Conservation (phyloP, 2,888 invertebrate genomes). For the Mimachlamys varia region DNA sequence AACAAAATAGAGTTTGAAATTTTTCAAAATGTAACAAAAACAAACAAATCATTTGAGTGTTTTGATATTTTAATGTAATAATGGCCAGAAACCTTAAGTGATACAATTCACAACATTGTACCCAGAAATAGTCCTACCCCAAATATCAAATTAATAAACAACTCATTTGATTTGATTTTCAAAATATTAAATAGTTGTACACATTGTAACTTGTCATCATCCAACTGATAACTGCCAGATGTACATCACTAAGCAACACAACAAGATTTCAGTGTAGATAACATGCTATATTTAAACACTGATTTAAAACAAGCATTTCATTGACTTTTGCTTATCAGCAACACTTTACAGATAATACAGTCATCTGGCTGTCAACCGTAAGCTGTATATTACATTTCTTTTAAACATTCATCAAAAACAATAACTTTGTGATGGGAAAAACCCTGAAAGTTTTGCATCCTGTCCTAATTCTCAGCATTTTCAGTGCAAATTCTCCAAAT, state of each 20-base stretch:
- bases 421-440: neutral
- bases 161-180: neutral
- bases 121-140: neutral
- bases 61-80: slow-evolving; percentile 28
- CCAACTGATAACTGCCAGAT: slow-evolving; percentile 2
- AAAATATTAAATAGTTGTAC: slow-evolving; percentile 24
- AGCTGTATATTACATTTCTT: neutral
- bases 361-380: neutral
- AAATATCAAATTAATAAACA: slow-evolving; percentile 25
- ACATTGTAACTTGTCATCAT: neutral
- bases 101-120: slow-evolving; percentile 28
- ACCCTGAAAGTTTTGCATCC: neutral
- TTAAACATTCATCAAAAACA: neutral
- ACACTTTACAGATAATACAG: neutral
- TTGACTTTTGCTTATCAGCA: slow-evolving; percentile 1
- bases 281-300: slow-evolving; percentile 31
- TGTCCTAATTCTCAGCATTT: neutral
- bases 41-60: neutral
- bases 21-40: neutral
- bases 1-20: neutral
- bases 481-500: too few relatives aligned
- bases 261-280: slow-evolving; percentile 17
- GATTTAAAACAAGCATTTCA: slow-evolving; percentile 36
- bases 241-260: slow-evolving; percentile 18
- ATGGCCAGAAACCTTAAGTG: slow-evolving; percentile 15